Percentiles rank a stretch among this genome's conserved stretches.
These are phyloP conservation scores for Nothocercus nigrocapillus DNA, from an alignment of 2,113 vertebrate species.

Conservation along the genomic window DNA sequence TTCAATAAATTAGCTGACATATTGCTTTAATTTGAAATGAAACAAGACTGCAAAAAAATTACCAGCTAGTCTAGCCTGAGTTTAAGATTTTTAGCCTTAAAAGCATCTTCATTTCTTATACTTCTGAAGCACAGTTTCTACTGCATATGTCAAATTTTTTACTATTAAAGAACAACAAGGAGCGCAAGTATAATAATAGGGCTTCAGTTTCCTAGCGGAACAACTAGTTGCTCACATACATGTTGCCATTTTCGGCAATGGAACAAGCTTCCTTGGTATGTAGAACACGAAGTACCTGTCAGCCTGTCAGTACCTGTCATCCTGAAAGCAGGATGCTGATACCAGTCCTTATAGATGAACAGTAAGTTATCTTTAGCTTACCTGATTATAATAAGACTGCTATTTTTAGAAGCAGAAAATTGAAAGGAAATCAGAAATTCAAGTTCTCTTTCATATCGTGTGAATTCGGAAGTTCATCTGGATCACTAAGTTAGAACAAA, in stretches of 20 bases:
- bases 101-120: neutral
- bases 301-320: neutral
- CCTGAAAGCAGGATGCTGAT: neutral
- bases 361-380: neutral
- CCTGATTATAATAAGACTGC: neutral
- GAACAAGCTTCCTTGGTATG: neutral
- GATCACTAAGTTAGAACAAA: neutral
- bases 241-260: neutral
- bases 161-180: neutral
- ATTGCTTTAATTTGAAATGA: neutral
- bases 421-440: neutral
- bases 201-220: neutral
- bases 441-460: neutral
- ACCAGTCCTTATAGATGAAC: neutral
- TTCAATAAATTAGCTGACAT: neutral
- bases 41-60: neutral
- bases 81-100: neutral
- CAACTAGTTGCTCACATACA: neutral
- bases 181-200: neutral
- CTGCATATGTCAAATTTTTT: neutral
- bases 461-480: neutral
- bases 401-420: neutral
- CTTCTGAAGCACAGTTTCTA: neutral
- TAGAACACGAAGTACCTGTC: neutral
- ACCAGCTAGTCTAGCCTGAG: neutral